Percentiles rank a stretch among this genome's conserved stretches.
Conservation (phyloP, 2,888 invertebrate genomes). For the Harpalus rufipes region DNA sequence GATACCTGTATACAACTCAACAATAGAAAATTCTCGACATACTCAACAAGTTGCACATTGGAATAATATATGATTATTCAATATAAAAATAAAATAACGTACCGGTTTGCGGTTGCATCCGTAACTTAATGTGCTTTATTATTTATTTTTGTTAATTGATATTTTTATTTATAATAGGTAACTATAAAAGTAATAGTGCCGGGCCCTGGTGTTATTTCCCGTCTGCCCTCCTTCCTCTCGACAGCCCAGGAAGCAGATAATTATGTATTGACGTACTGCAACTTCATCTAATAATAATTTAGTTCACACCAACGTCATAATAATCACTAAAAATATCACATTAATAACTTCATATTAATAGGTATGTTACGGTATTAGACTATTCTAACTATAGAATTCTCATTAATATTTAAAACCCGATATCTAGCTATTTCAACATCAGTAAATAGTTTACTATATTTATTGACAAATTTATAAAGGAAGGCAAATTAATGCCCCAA, state of each 20-base stretch:
- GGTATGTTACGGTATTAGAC: background rate
- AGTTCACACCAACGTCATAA: background rate
- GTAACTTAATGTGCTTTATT: too few relatives aligned
- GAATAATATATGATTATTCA: too few relatives aligned
- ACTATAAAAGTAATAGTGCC: too few relatives aligned
- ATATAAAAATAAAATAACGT: too few relatives aligned
- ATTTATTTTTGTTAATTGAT: too few relatives aligned
- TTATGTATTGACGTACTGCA: background rate
- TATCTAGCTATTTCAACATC: background rate
- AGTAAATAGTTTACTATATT: background rate
- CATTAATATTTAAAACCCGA: background rate
- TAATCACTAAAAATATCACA: background rate
- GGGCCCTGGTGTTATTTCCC: too few relatives aligned
- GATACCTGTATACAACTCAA: too few relatives aligned
- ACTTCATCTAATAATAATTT: background rate
- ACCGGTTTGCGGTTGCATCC: too few relatives aligned
- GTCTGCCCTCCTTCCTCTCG: too few relatives aligned
- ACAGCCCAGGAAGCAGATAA: background rate
- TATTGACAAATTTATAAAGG: background rate
- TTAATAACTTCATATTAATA: background rate
- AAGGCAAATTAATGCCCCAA: background rate
- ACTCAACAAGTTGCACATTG: too few relatives aligned
- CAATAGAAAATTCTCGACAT: too few relatives aligned
- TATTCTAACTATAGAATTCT: background rate
- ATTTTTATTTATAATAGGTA: too few relatives aligned